phyloP scores from a whole-genome alignment of 2,888 invertebrate genomes.

The Clepsis dumicolana region DNA sequence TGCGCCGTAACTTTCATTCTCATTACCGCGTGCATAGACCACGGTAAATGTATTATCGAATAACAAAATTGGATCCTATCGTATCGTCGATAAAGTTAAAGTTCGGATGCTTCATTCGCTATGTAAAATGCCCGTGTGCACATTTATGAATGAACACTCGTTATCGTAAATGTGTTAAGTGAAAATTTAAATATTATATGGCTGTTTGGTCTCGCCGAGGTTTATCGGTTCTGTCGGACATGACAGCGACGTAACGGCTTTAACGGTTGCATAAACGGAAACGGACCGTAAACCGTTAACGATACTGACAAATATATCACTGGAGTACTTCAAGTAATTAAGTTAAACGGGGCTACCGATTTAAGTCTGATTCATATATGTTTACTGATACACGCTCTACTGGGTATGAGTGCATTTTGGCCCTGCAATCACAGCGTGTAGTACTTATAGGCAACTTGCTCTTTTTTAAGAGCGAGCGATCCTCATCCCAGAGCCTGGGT shows the following conservation, averaged over 20 bases:
- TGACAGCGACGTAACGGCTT: conserved; percentile 33
- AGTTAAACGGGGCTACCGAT: conserved; percentile 6
- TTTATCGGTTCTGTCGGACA: conserved; percentile 48
- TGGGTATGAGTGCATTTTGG: background rate
- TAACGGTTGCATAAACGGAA: conserved; percentile 33
- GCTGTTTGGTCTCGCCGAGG: conserved; percentile 43
- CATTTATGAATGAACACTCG: conserved; percentile 53
- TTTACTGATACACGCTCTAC: background rate
- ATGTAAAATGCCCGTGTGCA: conserved; percentile 30
- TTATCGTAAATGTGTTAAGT: conserved; percentile 60
- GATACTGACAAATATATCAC: conserved; percentile 15
- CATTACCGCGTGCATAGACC: conserved; percentile 50
- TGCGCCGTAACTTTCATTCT: conserved; percentile 71
- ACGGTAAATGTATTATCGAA: conserved; percentile 18
- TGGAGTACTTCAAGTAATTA: background rate
- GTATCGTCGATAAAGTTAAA: conserved; percentile 2
- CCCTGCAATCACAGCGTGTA: too few relatives aligned
- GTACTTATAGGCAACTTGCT: too few relatives aligned
- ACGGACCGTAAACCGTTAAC: conserved; percentile 15
- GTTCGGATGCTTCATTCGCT: conserved; percentile 14
- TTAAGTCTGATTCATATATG: background rate
- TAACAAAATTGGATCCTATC: conserved; percentile 2
- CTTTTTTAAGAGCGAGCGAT: too few relatives aligned
- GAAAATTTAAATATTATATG: conserved; percentile 61
- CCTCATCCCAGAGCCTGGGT: too few relatives aligned